Percentiles rank a stretch among this genome's conserved stretches.
These are phyloP conservation scores for Apostichopus japonicus DNA, from an alignment of 35 echinoderm and acorn worm genomes.

Conservation along the genomic window DNA sequence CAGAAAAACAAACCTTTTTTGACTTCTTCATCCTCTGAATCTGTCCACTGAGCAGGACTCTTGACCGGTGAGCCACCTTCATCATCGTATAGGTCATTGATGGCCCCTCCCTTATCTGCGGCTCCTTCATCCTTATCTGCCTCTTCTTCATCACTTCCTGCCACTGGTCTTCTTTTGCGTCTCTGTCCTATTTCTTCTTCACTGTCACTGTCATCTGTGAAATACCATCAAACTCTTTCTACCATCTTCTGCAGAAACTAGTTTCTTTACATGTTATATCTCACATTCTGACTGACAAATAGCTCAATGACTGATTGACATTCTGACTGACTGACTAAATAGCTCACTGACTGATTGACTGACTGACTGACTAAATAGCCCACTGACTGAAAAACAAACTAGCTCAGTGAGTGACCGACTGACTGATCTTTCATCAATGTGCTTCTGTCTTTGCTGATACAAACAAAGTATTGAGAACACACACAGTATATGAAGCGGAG, in stretches of 20 bases:
- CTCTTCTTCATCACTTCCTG: constrained; percentile 36
- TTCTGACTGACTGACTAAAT: no score
- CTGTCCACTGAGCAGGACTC: constrained; percentile 15
- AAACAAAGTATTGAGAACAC: not conserved
- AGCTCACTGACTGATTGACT: no score
- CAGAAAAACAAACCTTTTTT: not conserved
- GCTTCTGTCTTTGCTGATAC: not conserved
- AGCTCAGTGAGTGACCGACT: no score
- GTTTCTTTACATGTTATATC: no score
- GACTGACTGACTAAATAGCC: no score
- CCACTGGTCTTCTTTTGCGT: constrained; percentile 62
- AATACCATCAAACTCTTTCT: not conserved
- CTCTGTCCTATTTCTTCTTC: constrained; percentile 85
- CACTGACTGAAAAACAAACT: no score
- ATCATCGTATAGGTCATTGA: constrained; percentile 61
- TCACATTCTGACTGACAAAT: no score
- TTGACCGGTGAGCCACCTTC: not conserved
- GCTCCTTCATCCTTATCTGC: not conserved
- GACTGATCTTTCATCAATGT: no score
- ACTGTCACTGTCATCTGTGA: constrained; percentile 76
- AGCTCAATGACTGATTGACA: no score
- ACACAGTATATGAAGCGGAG: no score
- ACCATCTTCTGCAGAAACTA: not conserved
- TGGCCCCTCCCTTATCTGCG: constrained; percentile 8
- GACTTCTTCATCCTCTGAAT: constrained; percentile 19